phyloP scores from a whole-genome alignment of 2,888 invertebrate genomes.

The Eristalis arbustorum region DNA sequence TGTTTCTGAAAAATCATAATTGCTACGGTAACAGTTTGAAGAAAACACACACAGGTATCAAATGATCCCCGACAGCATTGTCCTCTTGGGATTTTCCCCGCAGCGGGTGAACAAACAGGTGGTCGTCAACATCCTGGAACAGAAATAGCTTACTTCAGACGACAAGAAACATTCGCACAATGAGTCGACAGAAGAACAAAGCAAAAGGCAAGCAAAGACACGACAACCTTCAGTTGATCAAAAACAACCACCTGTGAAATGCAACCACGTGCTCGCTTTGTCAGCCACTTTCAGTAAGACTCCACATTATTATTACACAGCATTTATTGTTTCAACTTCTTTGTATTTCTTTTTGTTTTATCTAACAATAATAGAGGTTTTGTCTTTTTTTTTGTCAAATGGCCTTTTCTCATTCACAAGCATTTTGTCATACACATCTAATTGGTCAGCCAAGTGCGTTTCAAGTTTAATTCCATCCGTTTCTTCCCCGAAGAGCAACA shows the following conservation, averaged over 20 bases:
- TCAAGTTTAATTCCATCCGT: not conserved
- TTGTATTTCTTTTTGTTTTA: slow-evolving; percentile 14
- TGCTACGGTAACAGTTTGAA: not conserved
- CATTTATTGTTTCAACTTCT: slow-evolving; percentile 45
- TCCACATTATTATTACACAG: slow-evolving; percentile 36
- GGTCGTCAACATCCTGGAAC: not conserved
- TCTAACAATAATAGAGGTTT: slow-evolving; percentile 40
- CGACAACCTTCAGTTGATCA: not conserved
- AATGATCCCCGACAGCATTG: not conserved
- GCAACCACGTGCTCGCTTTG: not conserved
- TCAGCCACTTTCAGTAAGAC: not conserved
- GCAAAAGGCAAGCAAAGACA: not conserved
- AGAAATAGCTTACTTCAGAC: not conserved
- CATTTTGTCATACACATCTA: slow-evolving; percentile 3
- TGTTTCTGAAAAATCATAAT: not conserved
- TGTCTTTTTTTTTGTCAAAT: slow-evolving; percentile 46
- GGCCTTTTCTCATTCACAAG: slow-evolving; percentile 22
- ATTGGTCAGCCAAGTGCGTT: slow-evolving; percentile 36
- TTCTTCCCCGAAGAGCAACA: not conserved
- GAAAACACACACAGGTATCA: not conserved
- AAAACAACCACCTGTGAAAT: not conserved
- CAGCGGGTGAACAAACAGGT: not conserved
- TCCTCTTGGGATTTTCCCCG: not conserved
- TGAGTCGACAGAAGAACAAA: not conserved
- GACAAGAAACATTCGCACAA: not conserved